Conservation (phyloP, 2,797 vertebrate genomes). For the Acanthopagrus latus region DNA sequence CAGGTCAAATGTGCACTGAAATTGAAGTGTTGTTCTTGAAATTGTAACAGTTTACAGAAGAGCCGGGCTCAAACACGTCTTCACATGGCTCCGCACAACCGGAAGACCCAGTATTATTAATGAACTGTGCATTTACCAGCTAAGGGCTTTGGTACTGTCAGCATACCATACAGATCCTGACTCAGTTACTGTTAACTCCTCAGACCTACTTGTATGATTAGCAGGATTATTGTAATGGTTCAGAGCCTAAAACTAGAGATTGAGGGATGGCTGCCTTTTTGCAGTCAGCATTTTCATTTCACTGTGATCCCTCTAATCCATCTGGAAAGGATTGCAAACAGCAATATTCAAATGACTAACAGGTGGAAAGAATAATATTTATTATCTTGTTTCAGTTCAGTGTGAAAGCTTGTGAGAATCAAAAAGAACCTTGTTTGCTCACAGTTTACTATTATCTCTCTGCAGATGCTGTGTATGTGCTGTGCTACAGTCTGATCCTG, state of each 20-base stretch:
- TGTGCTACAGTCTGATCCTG: constrained; percentile 99
- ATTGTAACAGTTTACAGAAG: neutral
- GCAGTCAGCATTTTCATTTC: constrained; percentile 10
- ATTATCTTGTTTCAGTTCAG: too few species aligned
- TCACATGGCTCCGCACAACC: constrained; percentile 1
- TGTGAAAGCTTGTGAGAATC: neutral
- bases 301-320: neutral
- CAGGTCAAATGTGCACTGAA: neutral
- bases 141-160: constrained; percentile 39
- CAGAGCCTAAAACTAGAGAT: constrained; percentile 28
- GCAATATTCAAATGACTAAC: neutral
- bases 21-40: neutral
- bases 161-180: constrained; percentile 36
- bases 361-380: too few species aligned
- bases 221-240: constrained; percentile 62
- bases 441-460: neutral
- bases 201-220: constrained; percentile 43
- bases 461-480: constrained; percentile 96
- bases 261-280: constrained; percentile 30
- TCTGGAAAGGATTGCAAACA: neutral
- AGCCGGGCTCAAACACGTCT: neutral
- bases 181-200: constrained; percentile 28
- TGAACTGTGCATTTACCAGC: constrained; percentile 22
- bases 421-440: constrained; percentile 8
- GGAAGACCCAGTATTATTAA: constrained; percentile 31